These are phyloP conservation scores for Sycobia sp. DNA, from an alignment of 1,140 invertebrate genomes.

Conservation along the genomic window DNA sequence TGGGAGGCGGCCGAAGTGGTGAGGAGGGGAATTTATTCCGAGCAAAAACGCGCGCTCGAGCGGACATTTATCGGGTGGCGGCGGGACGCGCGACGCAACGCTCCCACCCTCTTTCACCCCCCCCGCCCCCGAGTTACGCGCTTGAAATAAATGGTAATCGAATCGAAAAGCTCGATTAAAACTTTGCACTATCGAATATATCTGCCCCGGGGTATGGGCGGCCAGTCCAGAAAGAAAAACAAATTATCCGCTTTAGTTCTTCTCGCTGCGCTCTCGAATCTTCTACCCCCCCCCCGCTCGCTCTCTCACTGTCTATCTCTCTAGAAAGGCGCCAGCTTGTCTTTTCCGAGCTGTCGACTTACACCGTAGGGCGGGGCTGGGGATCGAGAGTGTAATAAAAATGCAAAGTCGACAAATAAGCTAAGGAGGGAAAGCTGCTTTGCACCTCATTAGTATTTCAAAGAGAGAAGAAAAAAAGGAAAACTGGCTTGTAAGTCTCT, in stretches of 20 bases:
- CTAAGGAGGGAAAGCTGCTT: constrained; percentile 33
- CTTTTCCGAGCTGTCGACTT: constrained; percentile 44
- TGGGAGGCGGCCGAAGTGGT: too few species aligned
- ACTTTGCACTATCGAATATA: constrained; percentile 42
- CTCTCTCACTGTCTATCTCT: too few species aligned
- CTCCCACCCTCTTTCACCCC: too few species aligned
- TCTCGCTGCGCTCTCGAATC: constrained; percentile 21
- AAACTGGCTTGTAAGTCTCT: background rate
- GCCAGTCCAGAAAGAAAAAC: constrained; percentile 40
- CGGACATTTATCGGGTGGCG: background rate
- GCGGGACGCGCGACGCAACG: background rate
- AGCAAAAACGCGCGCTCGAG: too few species aligned
- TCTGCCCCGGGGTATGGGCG: constrained; percentile 29
- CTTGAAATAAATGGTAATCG: constrained; percentile 45
- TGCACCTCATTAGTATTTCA: constrained; percentile 25
- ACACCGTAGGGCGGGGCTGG: constrained; percentile 39
- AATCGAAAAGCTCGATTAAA: constrained; percentile 45
- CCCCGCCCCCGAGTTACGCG: too few species aligned
- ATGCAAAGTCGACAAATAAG: constrained; percentile 53
- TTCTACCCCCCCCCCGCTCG: constrained; percentile 24
- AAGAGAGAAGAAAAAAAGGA: background rate
- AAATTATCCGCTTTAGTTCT: constrained; percentile 44
- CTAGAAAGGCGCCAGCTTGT: constrained; percentile 39
- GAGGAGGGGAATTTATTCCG: too few species aligned
- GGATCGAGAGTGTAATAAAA: too few species aligned